Evolutionary conservation across 2,113 vertebrate genomes (phyloP).

Genomic region (Caretta caretta): DNA sequence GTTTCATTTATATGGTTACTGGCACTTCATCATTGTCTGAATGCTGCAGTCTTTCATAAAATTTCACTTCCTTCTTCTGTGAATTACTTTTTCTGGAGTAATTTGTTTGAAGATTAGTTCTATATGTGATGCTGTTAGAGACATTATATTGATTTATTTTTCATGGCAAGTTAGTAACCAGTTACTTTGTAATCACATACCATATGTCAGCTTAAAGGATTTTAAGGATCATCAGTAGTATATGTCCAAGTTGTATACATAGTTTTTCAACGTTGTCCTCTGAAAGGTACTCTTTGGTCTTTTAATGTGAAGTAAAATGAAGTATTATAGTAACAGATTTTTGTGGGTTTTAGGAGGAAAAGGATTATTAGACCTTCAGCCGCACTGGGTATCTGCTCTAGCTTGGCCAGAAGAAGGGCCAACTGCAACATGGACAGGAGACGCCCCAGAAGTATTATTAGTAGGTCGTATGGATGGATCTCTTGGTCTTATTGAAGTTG

Average conservation of each 20-base stretch:
- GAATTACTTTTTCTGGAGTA: background rate
- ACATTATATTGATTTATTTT: background rate
- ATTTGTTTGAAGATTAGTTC: background rate
- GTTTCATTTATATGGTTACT: background rate
- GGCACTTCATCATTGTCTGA: background rate
- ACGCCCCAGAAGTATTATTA: conserved; percentile 89
- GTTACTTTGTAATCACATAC: background rate
- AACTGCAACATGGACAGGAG: conserved; percentile 85
- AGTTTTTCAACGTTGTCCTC: background rate
- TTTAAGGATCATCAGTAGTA: background rate
- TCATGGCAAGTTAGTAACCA: fast-evolving
- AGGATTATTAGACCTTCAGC: conserved; percentile 91
- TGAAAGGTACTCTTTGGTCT: background rate
- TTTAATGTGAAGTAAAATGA: conserved; percentile 22
- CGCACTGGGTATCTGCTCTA: conserved; percentile 95
- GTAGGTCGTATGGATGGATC: conserved; percentile 97
- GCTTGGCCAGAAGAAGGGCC: conserved; percentile 92
- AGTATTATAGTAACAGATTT: conserved; percentile 13
- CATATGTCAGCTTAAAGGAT: background rate
- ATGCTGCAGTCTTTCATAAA: background rate
- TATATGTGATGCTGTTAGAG: background rate
- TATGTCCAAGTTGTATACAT: background rate
- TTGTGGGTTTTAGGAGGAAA: conserved; percentile 86
- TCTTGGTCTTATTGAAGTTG: conserved; percentile 92
- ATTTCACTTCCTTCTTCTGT: background rate